These are phyloP conservation scores for Gorsachius magnificus DNA, from an alignment of 2,797 vertebrate species.

Conservation along the genomic window DNA sequence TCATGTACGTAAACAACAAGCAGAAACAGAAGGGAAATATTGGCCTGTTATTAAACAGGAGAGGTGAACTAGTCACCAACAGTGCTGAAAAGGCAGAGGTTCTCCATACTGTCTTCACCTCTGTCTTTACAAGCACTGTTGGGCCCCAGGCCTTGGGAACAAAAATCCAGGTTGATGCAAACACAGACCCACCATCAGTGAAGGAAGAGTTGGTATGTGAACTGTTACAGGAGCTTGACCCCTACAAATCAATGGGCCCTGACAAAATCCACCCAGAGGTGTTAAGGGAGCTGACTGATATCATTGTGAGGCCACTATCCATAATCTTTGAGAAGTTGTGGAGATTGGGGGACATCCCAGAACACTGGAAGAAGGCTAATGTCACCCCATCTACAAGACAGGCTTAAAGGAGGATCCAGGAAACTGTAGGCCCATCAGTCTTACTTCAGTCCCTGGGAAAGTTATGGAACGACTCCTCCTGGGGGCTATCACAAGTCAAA, in stretches of 20 bases:
- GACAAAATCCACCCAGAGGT: background rate
- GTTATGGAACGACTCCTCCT: background rate
- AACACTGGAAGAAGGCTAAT: background rate
- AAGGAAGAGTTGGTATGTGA: background rate
- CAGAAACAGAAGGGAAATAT: background rate
- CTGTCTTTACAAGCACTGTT: background rate
- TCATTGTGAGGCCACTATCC: background rate
- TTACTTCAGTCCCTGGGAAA: background rate
- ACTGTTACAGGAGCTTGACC: background rate
- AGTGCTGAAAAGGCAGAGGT: background rate
- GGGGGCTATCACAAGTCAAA: background rate
- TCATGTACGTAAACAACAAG: background rate
- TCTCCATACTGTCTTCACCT: background rate
- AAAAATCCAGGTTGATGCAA: background rate
- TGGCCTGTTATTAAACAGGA: background rate
- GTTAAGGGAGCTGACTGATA: background rate
- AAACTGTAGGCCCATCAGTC: background rate
- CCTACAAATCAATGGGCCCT: background rate
- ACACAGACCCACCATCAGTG: background rate
- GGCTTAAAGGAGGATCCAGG: background rate
- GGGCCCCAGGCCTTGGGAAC: background rate
- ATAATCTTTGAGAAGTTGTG: background rate
- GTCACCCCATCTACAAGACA: background rate
- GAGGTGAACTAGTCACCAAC: background rate
- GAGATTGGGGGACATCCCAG: background rate